Evolutionary conservation across 1,140 invertebrate species (phyloP), one percentile per base, ranked within the genome.

Genomic region (Tetramorium parvispinum): DNA sequence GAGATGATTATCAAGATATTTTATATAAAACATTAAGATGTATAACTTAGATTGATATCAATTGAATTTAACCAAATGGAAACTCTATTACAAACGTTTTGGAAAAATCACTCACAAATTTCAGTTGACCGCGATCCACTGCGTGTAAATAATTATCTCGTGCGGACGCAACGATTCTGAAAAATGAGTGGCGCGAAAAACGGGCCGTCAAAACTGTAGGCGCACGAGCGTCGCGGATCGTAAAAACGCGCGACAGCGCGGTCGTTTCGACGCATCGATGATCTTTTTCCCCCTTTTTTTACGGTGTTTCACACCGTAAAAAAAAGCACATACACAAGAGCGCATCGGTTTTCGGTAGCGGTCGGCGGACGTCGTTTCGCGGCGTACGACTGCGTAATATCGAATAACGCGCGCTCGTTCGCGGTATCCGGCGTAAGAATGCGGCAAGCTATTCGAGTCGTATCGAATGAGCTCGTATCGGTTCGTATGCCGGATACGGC

Each of bases 341-440:
- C 24, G 46, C 68, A 27, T 27, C 71, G 51, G 13, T 85, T 76
- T 37, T 77, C 49, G n/a, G 46, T 51, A 21, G 13, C 24, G 7
- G 16, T 24, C 21, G 3, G 46, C 27, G 63, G 21, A 68, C 43
- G 70, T 71, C 61, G 43, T 85, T 77, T 87, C 27, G 57, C 10
- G 8, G 21, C 21, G 49, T 37, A 86, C 81, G 86, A 76, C 65
- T 65, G 27, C 53, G 43, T 66, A 75, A 75, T 78, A 87, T 87
- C 71, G 51, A 85, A 85, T 85, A 76, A 85, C 73, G 53, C 63
- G 1, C 59, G 32, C 24, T 32, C 53, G 51, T 87, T 63, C 85
- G 63, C 65, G 59, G 53, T 76, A 75, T 76, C 59, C 86, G 70
- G 40, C 55, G 63, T 85, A 87, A 87, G 73, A 75, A 73, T 78